phyloP scores from a whole-genome alignment of 2,888 invertebrate species.

The Perithous albicinctus region DNA sequence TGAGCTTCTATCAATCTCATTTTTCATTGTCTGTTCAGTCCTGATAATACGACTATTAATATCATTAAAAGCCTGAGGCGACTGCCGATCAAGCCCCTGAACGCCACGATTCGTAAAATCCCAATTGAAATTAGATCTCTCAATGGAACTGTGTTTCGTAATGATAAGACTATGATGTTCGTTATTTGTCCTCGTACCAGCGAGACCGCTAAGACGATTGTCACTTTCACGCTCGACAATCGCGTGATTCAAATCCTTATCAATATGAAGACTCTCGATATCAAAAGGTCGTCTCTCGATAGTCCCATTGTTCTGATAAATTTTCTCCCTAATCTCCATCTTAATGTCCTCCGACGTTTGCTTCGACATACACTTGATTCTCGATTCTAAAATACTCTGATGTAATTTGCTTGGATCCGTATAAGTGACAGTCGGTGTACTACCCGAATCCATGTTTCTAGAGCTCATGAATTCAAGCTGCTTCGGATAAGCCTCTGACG shows the following conservation, averaged over 20 bases:
- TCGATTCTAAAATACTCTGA: slow-evolving; percentile 71
- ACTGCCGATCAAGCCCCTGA: slow-evolving; percentile 68
- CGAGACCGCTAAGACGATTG: slow-evolving; percentile 54
- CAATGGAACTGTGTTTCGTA: slow-evolving; percentile 65
- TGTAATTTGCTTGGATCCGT: slow-evolving; percentile 78
- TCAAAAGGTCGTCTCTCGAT: slow-evolving; percentile 75
- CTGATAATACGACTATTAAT: slow-evolving; percentile 63
- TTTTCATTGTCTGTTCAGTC: slow-evolving; percentile 55
- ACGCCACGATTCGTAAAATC: slow-evolving; percentile 69
- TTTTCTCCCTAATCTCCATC: slow-evolving; percentile 75
- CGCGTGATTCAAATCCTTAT: slow-evolving; percentile 68
- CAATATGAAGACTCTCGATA: slow-evolving; percentile 74
- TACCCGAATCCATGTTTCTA: slow-evolving; percentile 71
- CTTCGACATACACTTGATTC: slow-evolving; percentile 71
- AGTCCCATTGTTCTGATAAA: slow-evolving; percentile 73
- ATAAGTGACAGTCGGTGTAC: slow-evolving; percentile 77
- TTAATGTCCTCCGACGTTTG: slow-evolving; percentile 74
- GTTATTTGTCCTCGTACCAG: slow-evolving; percentile 55
- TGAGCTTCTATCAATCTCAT: slow-evolving; percentile 72
- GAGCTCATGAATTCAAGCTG: slow-evolving; percentile 71
- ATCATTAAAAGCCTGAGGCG: slow-evolving; percentile 71
- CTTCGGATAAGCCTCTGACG: slow-evolving; percentile 71
- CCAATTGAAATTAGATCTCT: slow-evolving; percentile 69
- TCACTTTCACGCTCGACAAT: slow-evolving; percentile 71
- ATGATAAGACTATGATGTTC: slow-evolving; percentile 67